Evolutionary conservation across 1,140 invertebrate genomes (phyloP).

Genomic region (Frieseomelitta varia): DNA sequence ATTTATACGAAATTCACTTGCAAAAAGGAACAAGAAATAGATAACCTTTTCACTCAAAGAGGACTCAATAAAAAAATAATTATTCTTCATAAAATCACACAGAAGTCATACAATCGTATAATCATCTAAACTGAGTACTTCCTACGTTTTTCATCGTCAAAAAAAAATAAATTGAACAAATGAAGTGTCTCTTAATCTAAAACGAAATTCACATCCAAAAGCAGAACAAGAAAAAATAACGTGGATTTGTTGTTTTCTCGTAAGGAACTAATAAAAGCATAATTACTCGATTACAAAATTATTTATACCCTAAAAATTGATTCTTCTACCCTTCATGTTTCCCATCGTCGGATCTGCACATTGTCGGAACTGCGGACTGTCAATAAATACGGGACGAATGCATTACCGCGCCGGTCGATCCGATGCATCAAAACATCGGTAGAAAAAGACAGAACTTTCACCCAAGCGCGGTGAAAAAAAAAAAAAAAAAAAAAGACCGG

Average conservation of each 20-base stretch:
- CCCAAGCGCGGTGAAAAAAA: no score
- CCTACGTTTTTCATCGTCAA: no score
- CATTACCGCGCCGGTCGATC: conserved; percentile 24
- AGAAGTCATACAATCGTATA: no score
- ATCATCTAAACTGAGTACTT: no score
- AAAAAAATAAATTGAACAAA: no score
- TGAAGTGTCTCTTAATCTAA: no score
- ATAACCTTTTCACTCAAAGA: background rate
- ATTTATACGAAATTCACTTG: background rate
- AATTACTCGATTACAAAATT: no score
- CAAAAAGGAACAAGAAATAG: background rate
- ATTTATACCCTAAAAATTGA: background rate
- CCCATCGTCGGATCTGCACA: background rate
- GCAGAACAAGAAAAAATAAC: no score
- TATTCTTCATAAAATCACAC: background rate
- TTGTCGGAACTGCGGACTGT: background rate
- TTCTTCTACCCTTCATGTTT: background rate
- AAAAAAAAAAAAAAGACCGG: no score
- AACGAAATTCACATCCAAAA: no score
- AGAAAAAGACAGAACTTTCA: background rate
- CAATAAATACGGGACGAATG: background rate
- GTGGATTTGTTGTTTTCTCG: no score
- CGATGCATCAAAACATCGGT: conserved; percentile 35
- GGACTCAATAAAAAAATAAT: background rate
- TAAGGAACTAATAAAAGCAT: no score